phyloP scores from a whole-genome alignment of 2,113 vertebrate species.

The Tachuris rubrigastra region DNA sequence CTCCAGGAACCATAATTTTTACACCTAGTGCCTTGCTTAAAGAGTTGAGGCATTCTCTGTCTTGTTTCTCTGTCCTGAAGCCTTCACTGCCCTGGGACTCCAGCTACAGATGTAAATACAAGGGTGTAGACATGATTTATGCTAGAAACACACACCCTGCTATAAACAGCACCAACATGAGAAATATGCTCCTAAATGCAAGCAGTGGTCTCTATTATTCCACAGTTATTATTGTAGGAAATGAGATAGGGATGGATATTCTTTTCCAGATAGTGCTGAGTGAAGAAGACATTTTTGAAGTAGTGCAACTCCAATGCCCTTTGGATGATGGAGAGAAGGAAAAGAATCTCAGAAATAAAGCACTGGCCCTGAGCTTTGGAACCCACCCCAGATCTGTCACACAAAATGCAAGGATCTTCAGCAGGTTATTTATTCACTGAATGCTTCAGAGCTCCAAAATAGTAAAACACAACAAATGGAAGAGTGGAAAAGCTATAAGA shows the following conservation, averaged over 20 bases:
- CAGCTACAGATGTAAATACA: neutral
- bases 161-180: neutral
- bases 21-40: neutral
- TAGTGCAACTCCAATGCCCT: accelerated
- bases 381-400: neutral
- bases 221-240: neutral
- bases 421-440: neutral
- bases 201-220: neutral
- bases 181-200: neutral
- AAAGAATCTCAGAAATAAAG: neutral
- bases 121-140: neutral
- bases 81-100: neutral
- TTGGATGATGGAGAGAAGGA: neutral
- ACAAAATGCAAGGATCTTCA: neutral
- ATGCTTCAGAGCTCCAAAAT: neutral
- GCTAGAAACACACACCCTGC: neutral
- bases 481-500: neutral
- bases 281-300: neutral
- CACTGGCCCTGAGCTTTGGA: neutral
- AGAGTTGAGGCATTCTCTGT: neutral
- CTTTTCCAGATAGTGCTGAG: neutral
- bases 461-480: neutral
- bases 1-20: neutral
- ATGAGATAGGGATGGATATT: neutral
- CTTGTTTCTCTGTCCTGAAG: neutral